Evolutionary conservation across 2,113 vertebrate species (phyloP).

Genomic region (Meles meles): DNA sequence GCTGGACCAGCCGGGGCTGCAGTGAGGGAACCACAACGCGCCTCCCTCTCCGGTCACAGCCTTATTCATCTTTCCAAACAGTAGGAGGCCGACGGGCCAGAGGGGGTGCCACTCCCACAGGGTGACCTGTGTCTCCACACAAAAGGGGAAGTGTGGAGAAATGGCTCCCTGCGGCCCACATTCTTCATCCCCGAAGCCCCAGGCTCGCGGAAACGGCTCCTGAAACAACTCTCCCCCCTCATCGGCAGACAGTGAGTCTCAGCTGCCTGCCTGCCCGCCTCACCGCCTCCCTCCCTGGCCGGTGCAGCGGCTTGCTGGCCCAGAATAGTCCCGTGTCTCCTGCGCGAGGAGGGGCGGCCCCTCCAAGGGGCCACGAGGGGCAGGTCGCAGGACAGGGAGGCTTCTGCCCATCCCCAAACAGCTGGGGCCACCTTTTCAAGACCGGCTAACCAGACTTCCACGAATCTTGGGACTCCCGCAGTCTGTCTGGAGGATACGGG

Average conservation of each 20-base stretch:
- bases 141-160: slow-evolving; percentile 80
- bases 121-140: slow-evolving; percentile 84
- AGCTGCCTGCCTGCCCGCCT: not conserved
- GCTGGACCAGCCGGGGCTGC: slow-evolving; percentile 70
- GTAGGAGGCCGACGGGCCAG: slow-evolving; percentile 74
- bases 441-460: accelerated
- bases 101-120: slow-evolving; percentile 79
- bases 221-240: slow-evolving; percentile 82
- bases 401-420: accelerated
- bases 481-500: accelerated
- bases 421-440: accelerated
- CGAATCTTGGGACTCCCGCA: accelerated
- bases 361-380: accelerated
- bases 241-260: slow-evolving; percentile 77
- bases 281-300: not conserved
- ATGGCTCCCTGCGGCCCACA: slow-evolving; percentile 71
- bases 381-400: not conserved
- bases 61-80: slow-evolving; percentile 79
- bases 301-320: not conserved
- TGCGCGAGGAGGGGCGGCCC: accelerated
- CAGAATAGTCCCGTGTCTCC: accelerated
- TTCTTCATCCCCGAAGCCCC: slow-evolving; percentile 74
- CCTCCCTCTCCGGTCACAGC: slow-evolving; percentile 71
- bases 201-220: slow-evolving; percentile 77
- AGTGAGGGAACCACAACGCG: slow-evolving; percentile 72